Evolutionary conservation across 1,140 invertebrate genomes (phyloP), one percentile per base, ranked within the genome.

Genomic region (Drosophila jambulina): DNA sequence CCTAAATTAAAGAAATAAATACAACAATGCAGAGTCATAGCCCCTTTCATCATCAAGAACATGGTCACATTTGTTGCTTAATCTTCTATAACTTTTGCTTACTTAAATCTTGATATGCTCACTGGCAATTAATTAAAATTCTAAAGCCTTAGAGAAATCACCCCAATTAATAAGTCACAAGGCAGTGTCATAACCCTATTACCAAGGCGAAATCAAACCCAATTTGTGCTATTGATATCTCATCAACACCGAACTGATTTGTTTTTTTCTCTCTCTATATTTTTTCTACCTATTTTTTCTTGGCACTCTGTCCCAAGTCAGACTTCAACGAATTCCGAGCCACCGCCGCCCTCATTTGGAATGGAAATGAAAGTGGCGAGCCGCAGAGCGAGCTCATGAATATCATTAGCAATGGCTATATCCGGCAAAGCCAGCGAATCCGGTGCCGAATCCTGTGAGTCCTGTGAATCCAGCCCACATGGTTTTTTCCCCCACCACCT

Each of bases 311-410:
- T 27, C 17, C 27, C n/a, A 54, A n/a, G 23, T 53, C 17, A 25
- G 59, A 49, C 25, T 25, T 34, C 1, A 27, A 17, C 9, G 13
- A 13, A 19, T 38, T 21, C 27, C 0, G 15, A 15, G 48, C 15
- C 13, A 15, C 51, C 29, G 12, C 15, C 32, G 15, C 13, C 54
- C 51, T 64, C 36, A 77, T 69, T 78, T 78, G 15, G 34, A 56
- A 70, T 78, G 75, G 58, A 62, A 78, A 78, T 78, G 64, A 51
- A 62, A 58, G 57, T 45, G 23, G 64, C 48, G 4, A 42, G 29
- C 32, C 62, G 32, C 46, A 36, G 25, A 67, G 75, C 54, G 53
- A 67, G 43, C 75, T 78, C 75, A 78, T 78, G 75, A 78, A 78
- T 78, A 61, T 69, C 75, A 78, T 78, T 78, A 78, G 51, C 49